Evolutionary conservation across 2,113 vertebrate species (phyloP).

Genomic region (Hypanus sabinus): DNA sequence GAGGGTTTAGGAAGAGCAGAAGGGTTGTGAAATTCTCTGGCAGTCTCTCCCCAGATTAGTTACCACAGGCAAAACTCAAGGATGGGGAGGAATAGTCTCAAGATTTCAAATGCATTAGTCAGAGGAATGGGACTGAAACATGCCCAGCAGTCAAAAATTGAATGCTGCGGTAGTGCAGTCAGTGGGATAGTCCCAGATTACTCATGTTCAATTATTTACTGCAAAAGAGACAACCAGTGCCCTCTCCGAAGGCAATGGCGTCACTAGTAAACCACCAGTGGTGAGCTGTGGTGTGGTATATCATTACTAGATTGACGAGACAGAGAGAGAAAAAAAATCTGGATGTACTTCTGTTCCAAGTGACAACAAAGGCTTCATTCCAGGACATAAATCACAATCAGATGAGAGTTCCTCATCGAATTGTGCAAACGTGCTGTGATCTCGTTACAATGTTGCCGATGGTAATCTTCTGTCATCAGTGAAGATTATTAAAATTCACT

Average conservation of each 20-base stretch:
- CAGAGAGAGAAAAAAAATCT: not conserved
- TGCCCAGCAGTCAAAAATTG: not conserved
- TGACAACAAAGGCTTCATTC: slow-evolving; percentile 13
- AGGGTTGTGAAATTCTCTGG: not conserved
- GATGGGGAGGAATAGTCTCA: not conserved
- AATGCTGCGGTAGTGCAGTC: not conserved
- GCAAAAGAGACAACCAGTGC: not conserved
- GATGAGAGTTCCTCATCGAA: not conserved
- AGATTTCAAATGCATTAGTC: not conserved
- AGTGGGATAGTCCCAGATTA: not conserved
- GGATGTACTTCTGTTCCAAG: not conserved
- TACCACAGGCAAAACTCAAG: not conserved
- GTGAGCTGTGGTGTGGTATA: not conserved
- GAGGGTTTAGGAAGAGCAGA: not conserved
- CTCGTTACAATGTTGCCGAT: slow-evolving; percentile 43
- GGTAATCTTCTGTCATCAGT: slow-evolving; percentile 67
- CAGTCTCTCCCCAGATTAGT: not conserved
- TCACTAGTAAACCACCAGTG: not conserved
- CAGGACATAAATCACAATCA: slow-evolving; percentile 26
- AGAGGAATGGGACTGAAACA: not conserved
- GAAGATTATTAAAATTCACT: slow-evolving; percentile 80
- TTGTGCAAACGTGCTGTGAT: not conserved
- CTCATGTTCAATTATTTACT: slow-evolving; percentile 9
- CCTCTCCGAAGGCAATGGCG: not conserved
- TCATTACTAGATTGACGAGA: not conserved